Evolutionary conservation across 1,140 invertebrate genomes (phyloP).

Genomic region (Brachionus calyciflorus): DNA sequence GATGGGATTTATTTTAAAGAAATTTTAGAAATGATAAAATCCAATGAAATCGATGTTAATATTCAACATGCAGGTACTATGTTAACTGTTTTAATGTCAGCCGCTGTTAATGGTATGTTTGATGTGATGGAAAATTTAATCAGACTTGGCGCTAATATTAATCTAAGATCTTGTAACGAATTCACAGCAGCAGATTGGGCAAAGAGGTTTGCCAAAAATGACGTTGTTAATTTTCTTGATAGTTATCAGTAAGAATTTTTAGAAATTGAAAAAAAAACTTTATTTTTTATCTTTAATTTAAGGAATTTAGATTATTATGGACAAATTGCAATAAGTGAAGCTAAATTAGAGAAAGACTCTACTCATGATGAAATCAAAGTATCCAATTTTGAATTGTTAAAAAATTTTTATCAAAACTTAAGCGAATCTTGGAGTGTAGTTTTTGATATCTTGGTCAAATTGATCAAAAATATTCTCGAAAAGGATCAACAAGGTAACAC

Average conservation of each 20-base stretch:
- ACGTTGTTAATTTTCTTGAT: constrained; percentile 64
- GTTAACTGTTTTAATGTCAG: constrained; percentile 74
- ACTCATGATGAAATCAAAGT: no score
- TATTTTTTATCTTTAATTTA: not conserved
- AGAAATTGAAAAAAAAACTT: not conserved
- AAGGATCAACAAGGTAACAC: constrained; percentile 51
- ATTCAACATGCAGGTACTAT: constrained; percentile 68
- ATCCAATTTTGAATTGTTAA: constrained; percentile 3
- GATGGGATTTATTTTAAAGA: constrained; percentile 20
- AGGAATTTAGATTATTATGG: not conserved
- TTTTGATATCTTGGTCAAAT: constrained; percentile 52
- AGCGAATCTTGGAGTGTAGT: no score
- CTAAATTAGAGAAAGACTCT: not conserved
- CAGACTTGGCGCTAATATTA: constrained; percentile 69
- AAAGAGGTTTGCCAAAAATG: constrained; percentile 65
- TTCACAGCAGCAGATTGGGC: constrained; percentile 75
- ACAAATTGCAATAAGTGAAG: not conserved
- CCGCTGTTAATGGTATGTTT: constrained; percentile 68
- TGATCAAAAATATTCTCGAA: constrained; percentile 52
- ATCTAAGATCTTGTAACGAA: constrained; percentile 67
- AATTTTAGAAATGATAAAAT: not conserved
- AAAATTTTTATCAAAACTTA: constrained; percentile 60
- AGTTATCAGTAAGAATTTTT: constrained; percentile 54
- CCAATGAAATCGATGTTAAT: constrained; percentile 53
- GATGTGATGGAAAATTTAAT: constrained; percentile 70